Evolutionary conservation across 1,140 invertebrate genomes (phyloP).

Genomic region (Drosophila subpulchrella): DNA sequence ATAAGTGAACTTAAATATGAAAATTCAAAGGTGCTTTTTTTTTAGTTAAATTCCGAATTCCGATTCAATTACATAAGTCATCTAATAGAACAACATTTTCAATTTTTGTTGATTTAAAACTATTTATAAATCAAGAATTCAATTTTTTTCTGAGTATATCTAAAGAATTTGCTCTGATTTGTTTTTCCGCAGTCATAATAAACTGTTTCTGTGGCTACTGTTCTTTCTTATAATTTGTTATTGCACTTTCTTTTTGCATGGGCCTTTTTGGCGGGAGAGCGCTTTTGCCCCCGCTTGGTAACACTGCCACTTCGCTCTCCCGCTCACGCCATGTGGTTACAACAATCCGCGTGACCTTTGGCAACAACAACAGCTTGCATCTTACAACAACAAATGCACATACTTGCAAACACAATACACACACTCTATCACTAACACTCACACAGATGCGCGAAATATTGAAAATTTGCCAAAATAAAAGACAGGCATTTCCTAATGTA

Average conservation of each 20-base stretch:
- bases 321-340: conserved; percentile 26
- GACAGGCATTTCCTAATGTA: conserved; percentile 20
- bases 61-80: too few relatives aligned
- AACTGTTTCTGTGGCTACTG: neutral
- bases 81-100: too few relatives aligned
- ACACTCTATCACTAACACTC: neutral
- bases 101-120: too few relatives aligned
- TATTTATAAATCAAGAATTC: too few relatives aligned
- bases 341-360: conserved; percentile 49
- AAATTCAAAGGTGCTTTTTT: too few relatives aligned
- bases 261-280: conserved; percentile 24
- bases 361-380: conserved; percentile 34
- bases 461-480: conserved; percentile 57
- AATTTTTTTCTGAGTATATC: too few relatives aligned
- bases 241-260: neutral
- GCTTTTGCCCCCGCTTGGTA: neutral
- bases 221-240: neutral
- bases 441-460: conserved; percentile 18
- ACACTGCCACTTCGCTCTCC: conserved; percentile 1
- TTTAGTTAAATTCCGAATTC: too few relatives aligned
- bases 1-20: too few relatives aligned
- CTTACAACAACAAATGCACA: conserved; percentile 26
- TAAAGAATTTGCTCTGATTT: too few relatives aligned
- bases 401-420: conserved; percentile 14
- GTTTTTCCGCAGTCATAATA: too few relatives aligned